Evolutionary conservation across 2,113 vertebrate genomes (phyloP).

Genomic region (Peucedramus taeniatus): DNA sequence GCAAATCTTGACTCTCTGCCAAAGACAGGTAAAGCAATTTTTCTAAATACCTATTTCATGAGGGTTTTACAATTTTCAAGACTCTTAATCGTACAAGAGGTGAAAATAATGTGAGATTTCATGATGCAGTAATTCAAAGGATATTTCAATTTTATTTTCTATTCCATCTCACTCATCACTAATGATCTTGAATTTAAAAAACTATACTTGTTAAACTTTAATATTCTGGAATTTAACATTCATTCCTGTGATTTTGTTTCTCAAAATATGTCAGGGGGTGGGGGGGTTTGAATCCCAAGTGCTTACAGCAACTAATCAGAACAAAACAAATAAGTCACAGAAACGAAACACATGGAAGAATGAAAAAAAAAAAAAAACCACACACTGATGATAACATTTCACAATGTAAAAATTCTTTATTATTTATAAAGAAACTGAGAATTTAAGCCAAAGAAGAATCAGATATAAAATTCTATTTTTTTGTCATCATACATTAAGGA

Average conservation of each 20-base stretch:
- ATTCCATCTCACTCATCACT: background rate
- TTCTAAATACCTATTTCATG: background rate
- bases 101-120: background rate
- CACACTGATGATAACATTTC: background rate
- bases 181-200: background rate
- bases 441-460: background rate
- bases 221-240: background rate
- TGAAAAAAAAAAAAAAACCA: background rate
- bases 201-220: background rate
- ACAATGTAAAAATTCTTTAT: background rate
- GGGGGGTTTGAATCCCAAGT: rapidly evolving
- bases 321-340: background rate
- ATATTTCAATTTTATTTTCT: background rate
- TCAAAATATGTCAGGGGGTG: background rate
- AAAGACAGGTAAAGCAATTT: background rate
- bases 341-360: background rate
- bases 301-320: background rate
- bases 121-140: background rate
- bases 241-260: background rate
- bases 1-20: background rate
- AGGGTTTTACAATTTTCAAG: background rate
- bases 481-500: background rate
- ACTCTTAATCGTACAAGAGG: background rate
- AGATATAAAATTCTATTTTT: background rate
- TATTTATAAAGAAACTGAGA: background rate